Evolutionary conservation across 30 jellyfish, hydroid and myxozoan genomes (phyloP).

Genomic region (Thelohanellus kitauei): DNA sequence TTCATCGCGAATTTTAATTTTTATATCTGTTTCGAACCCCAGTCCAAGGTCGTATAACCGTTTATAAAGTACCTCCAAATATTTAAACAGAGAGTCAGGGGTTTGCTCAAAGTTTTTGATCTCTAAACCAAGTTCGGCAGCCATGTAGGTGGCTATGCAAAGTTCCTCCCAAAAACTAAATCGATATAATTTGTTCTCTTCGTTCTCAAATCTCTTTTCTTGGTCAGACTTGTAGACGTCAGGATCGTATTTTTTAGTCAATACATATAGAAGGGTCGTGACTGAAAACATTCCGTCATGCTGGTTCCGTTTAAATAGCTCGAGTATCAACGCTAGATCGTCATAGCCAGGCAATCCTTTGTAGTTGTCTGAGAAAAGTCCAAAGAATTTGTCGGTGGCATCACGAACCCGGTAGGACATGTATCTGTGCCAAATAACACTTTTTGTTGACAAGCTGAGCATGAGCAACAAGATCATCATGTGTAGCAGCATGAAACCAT

Average conservation of each 20-base stretch:
- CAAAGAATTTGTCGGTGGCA: conserved; percentile 17
- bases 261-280: conserved; percentile 14
- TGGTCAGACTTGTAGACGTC: conserved; percentile 2
- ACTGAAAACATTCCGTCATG: conserved; percentile 24
- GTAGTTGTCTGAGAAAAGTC: conserved; percentile 15
- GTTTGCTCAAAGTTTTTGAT: too few relatives aligned
- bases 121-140: conserved; percentile 17
- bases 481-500: conserved; percentile 20
- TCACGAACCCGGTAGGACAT: conserved; percentile 11
- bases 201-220: neutral
- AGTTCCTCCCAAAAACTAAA: conserved; percentile 19
- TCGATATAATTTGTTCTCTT: conserved; percentile 2
- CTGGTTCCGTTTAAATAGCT: conserved; percentile 15
- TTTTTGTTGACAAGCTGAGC: conserved; percentile 5
- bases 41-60: too few relatives aligned
- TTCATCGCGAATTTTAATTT: too few relatives aligned
- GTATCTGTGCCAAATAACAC: conserved; percentile 16
- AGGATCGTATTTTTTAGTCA: conserved; percentile 14
- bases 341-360: conserved; percentile 27
- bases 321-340: conserved; percentile 20
- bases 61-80: too few relatives aligned
- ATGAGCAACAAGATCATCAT: conserved; percentile 4
- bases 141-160: conserved; percentile 12
- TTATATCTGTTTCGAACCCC: too few relatives aligned
- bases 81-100: too few relatives aligned